Base-by-base conservation (phyloP, 1,140 invertebrate species). In the Aphidius gifuensis region DNA sequence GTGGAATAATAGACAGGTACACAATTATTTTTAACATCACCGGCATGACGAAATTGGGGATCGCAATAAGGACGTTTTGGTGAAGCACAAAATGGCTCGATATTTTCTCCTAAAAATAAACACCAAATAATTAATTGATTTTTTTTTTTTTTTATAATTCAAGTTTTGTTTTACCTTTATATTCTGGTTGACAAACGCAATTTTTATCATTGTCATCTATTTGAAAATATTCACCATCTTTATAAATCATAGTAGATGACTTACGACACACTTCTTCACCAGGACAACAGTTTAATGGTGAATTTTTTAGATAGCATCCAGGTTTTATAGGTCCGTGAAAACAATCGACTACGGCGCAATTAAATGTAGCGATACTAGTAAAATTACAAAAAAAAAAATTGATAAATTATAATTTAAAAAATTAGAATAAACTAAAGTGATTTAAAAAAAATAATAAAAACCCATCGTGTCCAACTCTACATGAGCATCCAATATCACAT, bases 51-150 rank as follows among this genome's bases (percentile, higher is more conserved):
- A 5, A 75, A 60, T n/a, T 68, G 53, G 1, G 66, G 62, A 45
- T n/a, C 32, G 23, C 72, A 74, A 32, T 59, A 53, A 2, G 48
- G 0, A 39, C 5, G 62, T 6, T 64, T 65, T 6, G 55, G 60
- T 8, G 50, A 66, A 40, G n/a, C 45, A 21, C 75, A 77, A 51
- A 73, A 77, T 0, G 73, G 74, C 38, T 67, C 68, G 6, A 73
- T 32, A n/a, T 74, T 70, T 55, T 74, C 16, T 3, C 72, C 74
- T 75, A 49, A 61, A 67, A 56, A 40, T n/a, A 47, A 53, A 44
- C 16, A 60, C 0, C 4, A n/a, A 51, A 53, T n/a, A 44, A 5
- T 39, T 59, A 6, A 39, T 40, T 43, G 3, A 47, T 48, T 32
- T 46, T 9, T 21, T 39, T 11, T 11, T 11, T 7, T n/a, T n/a